Percentiles rank a stretch among this genome's conserved stretches.
Evolutionary conservation across 2,113 vertebrate species (phyloP).

Genomic region (Mohoua ochrocephala): DNA sequence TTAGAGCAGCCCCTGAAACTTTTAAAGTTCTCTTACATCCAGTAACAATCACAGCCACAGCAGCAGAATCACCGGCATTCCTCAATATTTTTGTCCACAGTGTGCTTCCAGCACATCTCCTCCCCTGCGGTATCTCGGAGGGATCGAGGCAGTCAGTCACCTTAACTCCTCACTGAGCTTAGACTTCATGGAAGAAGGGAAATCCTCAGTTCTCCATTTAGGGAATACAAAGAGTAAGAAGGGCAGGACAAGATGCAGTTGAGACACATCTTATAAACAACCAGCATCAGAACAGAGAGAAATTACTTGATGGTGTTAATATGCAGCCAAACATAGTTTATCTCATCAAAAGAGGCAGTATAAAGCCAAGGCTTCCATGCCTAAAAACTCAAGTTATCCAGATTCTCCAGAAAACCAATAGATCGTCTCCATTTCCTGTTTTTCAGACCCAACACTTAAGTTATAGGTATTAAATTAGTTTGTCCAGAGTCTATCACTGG

Average conservation of each 20-base stretch:
- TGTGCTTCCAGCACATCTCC: background rate
- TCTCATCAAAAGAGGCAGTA: background rate
- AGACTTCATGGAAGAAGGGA: background rate
- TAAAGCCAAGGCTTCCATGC: background rate
- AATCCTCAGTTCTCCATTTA: background rate
- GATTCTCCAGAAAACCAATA: background rate
- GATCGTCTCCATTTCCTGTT: background rate
- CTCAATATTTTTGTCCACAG: rapidly evolving
- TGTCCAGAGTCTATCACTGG: background rate
- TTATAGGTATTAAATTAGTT: background rate
- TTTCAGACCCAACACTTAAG: background rate
- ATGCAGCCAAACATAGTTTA: background rate
- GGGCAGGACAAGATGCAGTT: background rate
- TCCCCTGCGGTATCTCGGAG: background rate
- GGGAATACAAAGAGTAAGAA: background rate
- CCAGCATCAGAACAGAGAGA: background rate
- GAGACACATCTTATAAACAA: background rate
- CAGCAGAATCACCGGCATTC: background rate
- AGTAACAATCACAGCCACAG: background rate
- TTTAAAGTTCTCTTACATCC: background rate
- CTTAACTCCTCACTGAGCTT: background rate
- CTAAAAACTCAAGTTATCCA: background rate
- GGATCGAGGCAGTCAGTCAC: background rate
- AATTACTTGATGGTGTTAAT: background rate
- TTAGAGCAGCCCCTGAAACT: background rate